A percentile compares a stretch with the other conserved stretches of the same genome.
Evolutionary conservation across 2,888 invertebrate genomes (phyloP).

Genomic region (Acleris laterana): DNA sequence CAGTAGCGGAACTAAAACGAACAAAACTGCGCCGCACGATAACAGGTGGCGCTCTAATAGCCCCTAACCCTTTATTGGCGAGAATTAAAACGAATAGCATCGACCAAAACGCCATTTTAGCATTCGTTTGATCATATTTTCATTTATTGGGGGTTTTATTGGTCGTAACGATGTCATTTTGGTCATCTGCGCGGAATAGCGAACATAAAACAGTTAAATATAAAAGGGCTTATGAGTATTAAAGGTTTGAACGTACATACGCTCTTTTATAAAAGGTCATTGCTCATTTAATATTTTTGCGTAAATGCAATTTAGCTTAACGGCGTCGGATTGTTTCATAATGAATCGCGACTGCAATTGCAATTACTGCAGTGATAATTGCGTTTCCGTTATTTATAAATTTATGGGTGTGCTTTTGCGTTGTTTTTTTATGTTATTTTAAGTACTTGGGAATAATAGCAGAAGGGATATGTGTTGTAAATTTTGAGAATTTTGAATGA

Average conservation of each 20-base stretch:
- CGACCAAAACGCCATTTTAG: conserved; percentile 19
- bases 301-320: conserved; percentile 47
- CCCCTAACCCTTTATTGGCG: conserved; percentile 48
- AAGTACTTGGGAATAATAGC: too few relatives aligned
- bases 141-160: conserved; percentile 57
- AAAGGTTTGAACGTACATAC: conserved; percentile 51
- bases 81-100: conserved; percentile 60
- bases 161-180: conserved; percentile 47
- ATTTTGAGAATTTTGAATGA: too few relatives aligned
- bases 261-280: conserved; percentile 64
- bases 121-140: conserved; percentile 56
- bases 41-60: conserved; percentile 67
- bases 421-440: neutral
- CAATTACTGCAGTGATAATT: conserved; percentile 2
- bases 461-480: too few relatives aligned
- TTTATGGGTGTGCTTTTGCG: neutral
- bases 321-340: conserved; percentile 58
- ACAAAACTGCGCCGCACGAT: conserved; percentile 49
- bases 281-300: conserved; percentile 57
- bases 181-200: conserved; percentile 33
- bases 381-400: neutral
- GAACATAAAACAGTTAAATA: neutral
- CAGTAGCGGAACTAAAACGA: conserved; percentile 58
- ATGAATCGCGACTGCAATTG: conserved; percentile 41
- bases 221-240: conserved; percentile 16